Evolutionary conservation across 2,113 vertebrate genomes (phyloP).

Genomic region (Pelecanoides urinatrix): DNA sequence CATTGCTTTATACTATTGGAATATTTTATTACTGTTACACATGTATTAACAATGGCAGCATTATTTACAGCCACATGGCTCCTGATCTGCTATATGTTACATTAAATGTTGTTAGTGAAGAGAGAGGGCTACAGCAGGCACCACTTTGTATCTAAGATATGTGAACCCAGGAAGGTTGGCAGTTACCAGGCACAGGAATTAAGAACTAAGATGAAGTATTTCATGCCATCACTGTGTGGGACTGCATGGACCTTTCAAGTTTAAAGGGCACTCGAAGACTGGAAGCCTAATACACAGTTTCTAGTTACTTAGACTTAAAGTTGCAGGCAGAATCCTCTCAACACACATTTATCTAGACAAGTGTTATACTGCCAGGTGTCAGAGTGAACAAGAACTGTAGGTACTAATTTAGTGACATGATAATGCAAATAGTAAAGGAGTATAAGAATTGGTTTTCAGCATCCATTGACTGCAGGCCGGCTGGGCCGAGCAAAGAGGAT

Average conservation of each 20-base stretch:
- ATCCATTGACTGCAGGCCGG: background rate
- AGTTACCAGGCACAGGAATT: background rate
- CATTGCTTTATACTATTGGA: background rate
- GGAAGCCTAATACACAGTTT: background rate
- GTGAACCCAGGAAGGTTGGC: background rate
- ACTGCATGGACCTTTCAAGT: background rate
- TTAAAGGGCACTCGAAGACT: background rate
- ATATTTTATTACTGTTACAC: background rate
- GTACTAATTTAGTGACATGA: background rate
- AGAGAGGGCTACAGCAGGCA: background rate
- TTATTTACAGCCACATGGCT: background rate
- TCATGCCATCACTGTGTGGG: background rate
- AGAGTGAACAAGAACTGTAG: background rate
- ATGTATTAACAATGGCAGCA: background rate
- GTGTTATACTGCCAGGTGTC: background rate
- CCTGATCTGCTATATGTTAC: background rate
- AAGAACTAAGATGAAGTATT: background rate
- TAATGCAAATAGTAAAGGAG: background rate
- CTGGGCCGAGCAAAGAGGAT: background rate
- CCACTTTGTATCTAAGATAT: background rate
- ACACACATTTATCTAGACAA: background rate
- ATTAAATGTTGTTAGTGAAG: background rate
- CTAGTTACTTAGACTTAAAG: background rate
- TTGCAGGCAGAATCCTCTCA: background rate
- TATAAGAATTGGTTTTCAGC: background rate